Evolutionary conservation across 2,888 invertebrate species (phyloP).

Genomic region (Pasiphila rectangulata): DNA sequence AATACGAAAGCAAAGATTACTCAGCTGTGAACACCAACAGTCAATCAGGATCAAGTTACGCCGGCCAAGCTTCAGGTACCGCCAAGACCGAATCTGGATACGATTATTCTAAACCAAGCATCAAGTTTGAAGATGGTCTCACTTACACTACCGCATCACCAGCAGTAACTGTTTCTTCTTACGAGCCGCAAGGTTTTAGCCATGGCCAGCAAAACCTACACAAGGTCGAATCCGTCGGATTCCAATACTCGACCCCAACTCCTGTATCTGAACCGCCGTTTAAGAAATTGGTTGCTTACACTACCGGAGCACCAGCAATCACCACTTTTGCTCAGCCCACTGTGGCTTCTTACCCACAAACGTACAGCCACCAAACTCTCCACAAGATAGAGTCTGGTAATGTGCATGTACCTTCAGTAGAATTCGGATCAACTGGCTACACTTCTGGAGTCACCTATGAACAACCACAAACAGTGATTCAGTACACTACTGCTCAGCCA

Average conservation of each 20-base stretch:
- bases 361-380: conserved; percentile 59
- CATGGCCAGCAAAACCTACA: conserved; percentile 63
- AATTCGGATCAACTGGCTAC: conserved; percentile 38
- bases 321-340: conserved; percentile 52
- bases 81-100: conserved; percentile 48
- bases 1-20: conserved; percentile 45
- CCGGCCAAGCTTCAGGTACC: conserved; percentile 21
- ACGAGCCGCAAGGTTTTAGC: conserved; percentile 58
- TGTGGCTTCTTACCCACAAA: conserved; percentile 52
- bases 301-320: conserved; percentile 61
- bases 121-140: conserved; percentile 64
- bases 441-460: conserved; percentile 41
- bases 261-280: conserved; percentile 67
- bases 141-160: conserved; percentile 60
- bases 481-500: conserved; percentile 54
- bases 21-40: conserved; percentile 26
- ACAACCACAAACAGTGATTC: conserved; percentile 41
- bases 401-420: conserved; percentile 40
- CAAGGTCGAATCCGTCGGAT: conserved; percentile 51
- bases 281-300: conserved; percentile 66
- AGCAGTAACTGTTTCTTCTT: conserved; percentile 55
- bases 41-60: conserved; percentile 21
- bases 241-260: conserved; percentile 55
- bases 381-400: conserved; percentile 52
- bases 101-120: conserved; percentile 58